Conservation (phyloP, 2,113 vertebrate species). For the Sitta europaea region DNA sequence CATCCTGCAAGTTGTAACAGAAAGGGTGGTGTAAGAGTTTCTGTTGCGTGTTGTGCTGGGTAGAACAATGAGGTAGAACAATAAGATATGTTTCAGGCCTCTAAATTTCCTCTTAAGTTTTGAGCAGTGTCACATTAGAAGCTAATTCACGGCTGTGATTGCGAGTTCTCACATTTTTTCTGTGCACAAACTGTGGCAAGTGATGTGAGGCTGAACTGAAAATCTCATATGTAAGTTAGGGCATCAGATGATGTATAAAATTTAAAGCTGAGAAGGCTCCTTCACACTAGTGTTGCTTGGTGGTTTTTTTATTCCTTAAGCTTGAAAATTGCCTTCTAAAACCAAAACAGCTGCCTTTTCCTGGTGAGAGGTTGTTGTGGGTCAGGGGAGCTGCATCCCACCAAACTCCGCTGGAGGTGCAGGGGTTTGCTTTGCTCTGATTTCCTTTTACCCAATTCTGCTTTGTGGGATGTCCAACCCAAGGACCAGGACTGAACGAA, state of each 20-base stretch:
- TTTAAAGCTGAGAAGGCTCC: neutral
- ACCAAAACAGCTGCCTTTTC: neutral
- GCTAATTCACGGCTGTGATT: neutral
- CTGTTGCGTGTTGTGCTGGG: neutral
- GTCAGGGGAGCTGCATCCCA: neutral
- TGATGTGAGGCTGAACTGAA: neutral
- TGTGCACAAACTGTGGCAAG: neutral
- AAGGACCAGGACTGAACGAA: conserved; percentile 78
- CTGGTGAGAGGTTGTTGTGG: neutral
- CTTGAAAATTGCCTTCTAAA: conserved; percentile 28
- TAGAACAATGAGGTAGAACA: neutral
- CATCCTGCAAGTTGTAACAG: neutral
- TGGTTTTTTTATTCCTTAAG: neutral
- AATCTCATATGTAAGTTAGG: neutral
- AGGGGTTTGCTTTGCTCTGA: conserved; percentile 27
- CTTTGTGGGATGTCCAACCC: conserved; percentile 79
- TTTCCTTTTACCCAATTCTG: conserved; percentile 74
- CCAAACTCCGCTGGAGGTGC: conserved; percentile 24
- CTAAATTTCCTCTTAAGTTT: neutral
- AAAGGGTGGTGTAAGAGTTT: neutral
- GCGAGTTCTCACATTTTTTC: rapidly evolving
- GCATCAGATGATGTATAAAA: neutral
- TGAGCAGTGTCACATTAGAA: neutral
- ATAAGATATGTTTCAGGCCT: neutral
- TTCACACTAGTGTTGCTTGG: neutral